Evolutionary conservation across 2,888 invertebrate genomes (phyloP).

Genomic region (Stenichneumon culpator): DNA sequence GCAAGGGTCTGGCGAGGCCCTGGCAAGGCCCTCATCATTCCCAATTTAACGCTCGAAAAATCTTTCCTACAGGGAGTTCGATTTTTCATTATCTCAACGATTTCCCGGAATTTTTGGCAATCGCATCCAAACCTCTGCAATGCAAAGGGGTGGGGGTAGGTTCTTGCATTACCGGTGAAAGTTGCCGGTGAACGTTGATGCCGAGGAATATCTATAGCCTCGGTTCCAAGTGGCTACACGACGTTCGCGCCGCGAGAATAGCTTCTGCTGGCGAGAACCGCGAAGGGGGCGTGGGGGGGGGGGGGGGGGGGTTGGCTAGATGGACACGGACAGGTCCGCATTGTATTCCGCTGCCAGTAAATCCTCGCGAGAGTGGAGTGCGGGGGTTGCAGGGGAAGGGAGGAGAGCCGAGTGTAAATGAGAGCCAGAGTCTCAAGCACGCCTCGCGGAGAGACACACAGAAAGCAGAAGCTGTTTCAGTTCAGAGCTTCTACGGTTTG

Average conservation of each 20-base stretch:
- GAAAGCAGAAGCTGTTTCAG: constrained; percentile 11
- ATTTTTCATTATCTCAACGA: neutral
- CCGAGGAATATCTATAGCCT: constrained; percentile 63
- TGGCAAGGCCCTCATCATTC: too few relatives aligned
- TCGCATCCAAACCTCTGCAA: neutral
- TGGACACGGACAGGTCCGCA: constrained; percentile 85
- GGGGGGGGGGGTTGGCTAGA: constrained; percentile 68
- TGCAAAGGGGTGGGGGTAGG: constrained; percentile 21
- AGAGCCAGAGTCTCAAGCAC: constrained; percentile 74
- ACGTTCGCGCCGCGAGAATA: constrained; percentile 46
- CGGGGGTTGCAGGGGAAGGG: constrained; percentile 31
- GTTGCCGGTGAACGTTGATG: constrained; percentile 22
- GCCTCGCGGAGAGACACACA: constrained; percentile 57
- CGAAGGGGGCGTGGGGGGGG: constrained; percentile 20
- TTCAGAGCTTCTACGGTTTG: constrained; percentile 24
- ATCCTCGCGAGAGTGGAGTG: constrained; percentile 75
- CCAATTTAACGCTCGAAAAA: neutral
- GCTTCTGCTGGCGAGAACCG: constrained; percentile 17
- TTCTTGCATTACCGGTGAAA: constrained; percentile 41
- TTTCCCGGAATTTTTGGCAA: neutral
- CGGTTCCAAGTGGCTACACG: constrained; percentile 56
- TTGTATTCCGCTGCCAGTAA: constrained; percentile 85
- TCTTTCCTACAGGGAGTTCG: neutral
- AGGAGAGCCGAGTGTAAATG: constrained; percentile 83
- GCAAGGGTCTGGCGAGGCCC: too few relatives aligned